Evolutionary conservation across 1,140 invertebrate genomes (phyloP), one percentile per base, ranked within the genome.

Genomic region (Anoplophora glabripennis): DNA sequence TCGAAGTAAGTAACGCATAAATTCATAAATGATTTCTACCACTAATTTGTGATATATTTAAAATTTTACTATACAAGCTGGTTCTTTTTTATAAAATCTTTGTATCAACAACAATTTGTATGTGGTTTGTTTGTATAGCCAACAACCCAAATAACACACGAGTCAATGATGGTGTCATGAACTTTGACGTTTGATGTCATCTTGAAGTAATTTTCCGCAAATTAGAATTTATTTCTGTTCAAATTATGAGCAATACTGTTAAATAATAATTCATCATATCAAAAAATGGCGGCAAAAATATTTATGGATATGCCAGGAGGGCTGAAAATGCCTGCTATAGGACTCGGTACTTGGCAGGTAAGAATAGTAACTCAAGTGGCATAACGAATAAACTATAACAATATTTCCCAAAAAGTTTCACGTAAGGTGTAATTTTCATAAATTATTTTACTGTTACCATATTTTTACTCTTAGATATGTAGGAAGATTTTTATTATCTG

Each of bases 331-430:
- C 65, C 65, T 10, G 56, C 53, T 38, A 47, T 67, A n/a, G 65
- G 65, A 18, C 48, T 65, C 33, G 65, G 65, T 3, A 67, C 65
- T 38, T 67, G 59, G 58, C 54, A 61, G 33, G 65, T 67, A 56
- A 59, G 55, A 61, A 45, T 9, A 17, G 5, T 2, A 15, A 4
- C 3, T 15, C 15, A 1, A 17, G 4, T 8, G 4, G 12, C 8
- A 14, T 8, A 4, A 1, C 8, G 17, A 42, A 14, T 14, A 14
- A 44, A 14, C 12, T 3, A 37, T 37, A 9, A 9, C 36, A 9
- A 37, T 37, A 37, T 9, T 9, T 37, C 0, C 8, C 36, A 9
- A 0, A 9, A 9, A 37, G 8, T 37, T 37, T 37, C 36, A 9
- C 12, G 9, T 12, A 15, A 37, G n/a, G n/a, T n/a, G 7, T n/a